These are phyloP conservation scores for Ia io DNA, from an alignment of 2,113 vertebrate species.

Conservation along the genomic window DNA sequence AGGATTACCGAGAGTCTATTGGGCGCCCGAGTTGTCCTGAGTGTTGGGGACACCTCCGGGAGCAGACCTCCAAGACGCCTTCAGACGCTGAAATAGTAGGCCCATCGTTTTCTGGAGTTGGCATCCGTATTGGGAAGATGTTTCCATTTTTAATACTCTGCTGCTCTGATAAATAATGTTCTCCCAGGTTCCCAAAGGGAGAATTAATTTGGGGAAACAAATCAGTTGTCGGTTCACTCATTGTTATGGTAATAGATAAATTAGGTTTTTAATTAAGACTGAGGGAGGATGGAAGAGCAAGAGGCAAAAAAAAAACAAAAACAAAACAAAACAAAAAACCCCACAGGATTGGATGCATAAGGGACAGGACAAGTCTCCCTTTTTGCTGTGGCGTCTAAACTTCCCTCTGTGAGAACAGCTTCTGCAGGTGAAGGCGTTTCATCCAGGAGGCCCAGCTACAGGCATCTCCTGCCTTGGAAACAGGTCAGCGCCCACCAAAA, in stretches of 20 bases:
- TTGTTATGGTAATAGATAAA: conserved; percentile 69
- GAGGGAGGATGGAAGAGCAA: background rate
- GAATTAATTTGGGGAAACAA: conserved; percentile 69
- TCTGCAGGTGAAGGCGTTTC: background rate
- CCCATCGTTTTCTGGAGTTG: background rate
- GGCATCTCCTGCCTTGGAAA: background rate
- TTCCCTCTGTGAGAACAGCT: background rate
- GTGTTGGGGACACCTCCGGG: background rate
- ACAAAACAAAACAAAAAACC: background rate
- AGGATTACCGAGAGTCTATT: background rate
- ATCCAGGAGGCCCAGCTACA: background rate
- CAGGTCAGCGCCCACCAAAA: background rate
- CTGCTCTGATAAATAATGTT: conserved; percentile 51
- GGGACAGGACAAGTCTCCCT: background rate
- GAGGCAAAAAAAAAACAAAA: background rate
- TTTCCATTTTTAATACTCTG: conserved; percentile 45
- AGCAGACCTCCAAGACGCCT: background rate
- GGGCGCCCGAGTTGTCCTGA: background rate
- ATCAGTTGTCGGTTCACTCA: conserved; percentile 55
- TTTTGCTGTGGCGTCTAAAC: background rate
- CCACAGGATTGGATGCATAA: background rate
- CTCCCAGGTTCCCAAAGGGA: conserved; percentile 58
- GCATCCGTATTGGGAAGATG: background rate
- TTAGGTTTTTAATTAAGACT: conserved; percentile 66
- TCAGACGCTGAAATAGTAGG: background rate